Evolutionary conservation across 2,113 vertebrate species (phyloP).

Genomic region (Melozone crissalis): DNA sequence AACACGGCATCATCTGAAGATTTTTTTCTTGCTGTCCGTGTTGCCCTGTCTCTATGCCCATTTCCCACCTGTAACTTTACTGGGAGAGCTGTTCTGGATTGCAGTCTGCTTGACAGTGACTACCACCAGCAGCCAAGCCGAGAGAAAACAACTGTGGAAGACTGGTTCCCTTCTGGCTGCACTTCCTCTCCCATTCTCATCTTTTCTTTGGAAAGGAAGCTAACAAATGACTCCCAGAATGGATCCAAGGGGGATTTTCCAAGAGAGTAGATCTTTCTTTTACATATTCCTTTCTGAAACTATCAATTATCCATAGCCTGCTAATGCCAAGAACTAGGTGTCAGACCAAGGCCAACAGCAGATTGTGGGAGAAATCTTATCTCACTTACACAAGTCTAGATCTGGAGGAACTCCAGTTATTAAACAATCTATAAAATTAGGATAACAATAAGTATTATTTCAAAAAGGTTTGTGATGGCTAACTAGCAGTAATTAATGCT

Average conservation of each 20-base stretch:
- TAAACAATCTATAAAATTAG: conserved; percentile 38
- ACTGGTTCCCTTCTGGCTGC: background rate
- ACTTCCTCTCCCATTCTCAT: background rate
- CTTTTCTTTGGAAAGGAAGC: background rate
- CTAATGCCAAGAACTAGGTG: background rate
- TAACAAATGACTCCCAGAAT: background rate
- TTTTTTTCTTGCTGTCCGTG: background rate
- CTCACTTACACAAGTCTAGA: background rate
- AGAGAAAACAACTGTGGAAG: background rate
- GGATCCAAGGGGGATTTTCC: background rate
- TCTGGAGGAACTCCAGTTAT: conserved; percentile 7
- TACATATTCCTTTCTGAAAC: background rate
- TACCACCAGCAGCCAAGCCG: background rate
- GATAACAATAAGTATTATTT: conserved; percentile 28
- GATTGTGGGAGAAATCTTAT: conserved; percentile 35
- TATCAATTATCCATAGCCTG: background rate
- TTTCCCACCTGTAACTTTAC: background rate
- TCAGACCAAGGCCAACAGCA: background rate
- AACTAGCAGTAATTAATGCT: background rate
- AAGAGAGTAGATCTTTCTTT: background rate
- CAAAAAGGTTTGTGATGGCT: background rate
- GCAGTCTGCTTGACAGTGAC: background rate
- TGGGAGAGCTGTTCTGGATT: background rate
- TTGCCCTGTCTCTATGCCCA: background rate
- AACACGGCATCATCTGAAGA: background rate